Evolutionary conservation across 2,797 vertebrate genomes (phyloP).

Genomic region (Microtus obscurus): DNA sequence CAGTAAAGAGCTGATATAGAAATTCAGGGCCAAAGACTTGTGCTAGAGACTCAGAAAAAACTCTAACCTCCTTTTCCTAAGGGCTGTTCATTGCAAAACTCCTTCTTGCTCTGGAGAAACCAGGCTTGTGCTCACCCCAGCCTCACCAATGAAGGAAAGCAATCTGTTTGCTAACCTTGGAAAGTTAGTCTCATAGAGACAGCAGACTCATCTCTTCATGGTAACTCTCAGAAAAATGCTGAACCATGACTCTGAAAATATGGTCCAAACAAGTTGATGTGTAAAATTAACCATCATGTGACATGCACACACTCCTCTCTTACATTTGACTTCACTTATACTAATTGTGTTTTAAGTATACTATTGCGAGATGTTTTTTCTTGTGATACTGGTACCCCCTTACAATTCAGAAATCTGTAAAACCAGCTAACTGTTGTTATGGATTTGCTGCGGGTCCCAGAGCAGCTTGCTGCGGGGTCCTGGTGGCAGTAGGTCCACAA

Average conservation of each 20-base stretch:
- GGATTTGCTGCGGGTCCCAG: too few relatives aligned
- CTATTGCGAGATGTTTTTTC: not conserved
- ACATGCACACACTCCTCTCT: not conserved
- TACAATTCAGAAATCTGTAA: constrained; percentile 12
- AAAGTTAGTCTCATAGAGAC: constrained; percentile 4
- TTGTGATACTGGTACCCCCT: not conserved
- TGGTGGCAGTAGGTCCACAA: too few relatives aligned
- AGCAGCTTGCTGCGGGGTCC: too few relatives aligned
- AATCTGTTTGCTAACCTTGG: not conserved
- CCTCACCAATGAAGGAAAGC: not conserved
- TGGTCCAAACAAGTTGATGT: not conserved
- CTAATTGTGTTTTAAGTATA: constrained; percentile 1
- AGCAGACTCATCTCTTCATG: not conserved
- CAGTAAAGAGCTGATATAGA: not conserved
- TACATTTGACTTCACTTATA: not conserved
- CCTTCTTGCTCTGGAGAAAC: not conserved
- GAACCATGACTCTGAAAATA: not conserved
- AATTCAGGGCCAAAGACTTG: not conserved
- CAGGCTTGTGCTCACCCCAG: not conserved
- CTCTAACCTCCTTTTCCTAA: not conserved
- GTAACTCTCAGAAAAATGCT: not conserved
- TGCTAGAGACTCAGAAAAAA: not conserved
- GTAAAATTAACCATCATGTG: not conserved
- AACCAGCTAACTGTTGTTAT: not conserved
- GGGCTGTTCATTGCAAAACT: not conserved